These are phyloP conservation scores for Ochropacha duplaris DNA, from an alignment of 2,888 invertebrate species.

Conservation along the genomic window DNA sequence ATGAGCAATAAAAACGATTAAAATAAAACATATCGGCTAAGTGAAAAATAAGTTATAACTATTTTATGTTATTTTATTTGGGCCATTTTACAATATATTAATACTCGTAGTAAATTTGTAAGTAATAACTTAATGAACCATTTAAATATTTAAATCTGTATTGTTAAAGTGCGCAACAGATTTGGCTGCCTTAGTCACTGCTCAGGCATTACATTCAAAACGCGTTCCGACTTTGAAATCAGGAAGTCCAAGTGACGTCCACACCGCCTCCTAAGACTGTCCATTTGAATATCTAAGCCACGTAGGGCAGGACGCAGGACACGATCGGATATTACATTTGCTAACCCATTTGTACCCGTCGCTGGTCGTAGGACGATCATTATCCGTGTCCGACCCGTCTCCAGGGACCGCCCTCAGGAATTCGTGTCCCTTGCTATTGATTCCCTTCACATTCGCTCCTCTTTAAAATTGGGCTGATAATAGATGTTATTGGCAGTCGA, in stretches of 20 bases:
- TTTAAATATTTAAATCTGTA: background rate
- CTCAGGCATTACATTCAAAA: conserved; percentile 27
- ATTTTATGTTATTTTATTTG: no score
- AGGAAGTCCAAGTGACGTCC: conserved; percentile 49
- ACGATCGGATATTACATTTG: conserved; percentile 80
- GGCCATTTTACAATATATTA: no score
- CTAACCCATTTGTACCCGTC: conserved; percentile 81
- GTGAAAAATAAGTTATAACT: no score
- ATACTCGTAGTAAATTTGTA: no score
- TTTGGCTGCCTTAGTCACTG: background rate
- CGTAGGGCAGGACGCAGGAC: conserved; percentile 64
- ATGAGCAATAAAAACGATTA: no score
- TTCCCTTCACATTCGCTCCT: conserved; percentile 60
- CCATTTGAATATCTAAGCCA: conserved; percentile 68
- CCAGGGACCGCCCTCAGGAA: conserved; percentile 64
- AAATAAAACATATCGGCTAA: no score
- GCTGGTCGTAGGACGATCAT: conserved; percentile 71
- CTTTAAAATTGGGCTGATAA: conserved; percentile 71
- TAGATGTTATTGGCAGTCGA: conserved; percentile 56
- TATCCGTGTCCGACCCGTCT: conserved; percentile 73
- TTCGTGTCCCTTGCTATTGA: conserved; percentile 64
- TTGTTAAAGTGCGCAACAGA: background rate
- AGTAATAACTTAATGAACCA: background rate
- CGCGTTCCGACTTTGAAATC: conserved; percentile 47
- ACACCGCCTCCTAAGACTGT: conserved; percentile 48